Conservation (phyloP, 2,113 vertebrate species). For the Engystomops pustulosus region DNA sequence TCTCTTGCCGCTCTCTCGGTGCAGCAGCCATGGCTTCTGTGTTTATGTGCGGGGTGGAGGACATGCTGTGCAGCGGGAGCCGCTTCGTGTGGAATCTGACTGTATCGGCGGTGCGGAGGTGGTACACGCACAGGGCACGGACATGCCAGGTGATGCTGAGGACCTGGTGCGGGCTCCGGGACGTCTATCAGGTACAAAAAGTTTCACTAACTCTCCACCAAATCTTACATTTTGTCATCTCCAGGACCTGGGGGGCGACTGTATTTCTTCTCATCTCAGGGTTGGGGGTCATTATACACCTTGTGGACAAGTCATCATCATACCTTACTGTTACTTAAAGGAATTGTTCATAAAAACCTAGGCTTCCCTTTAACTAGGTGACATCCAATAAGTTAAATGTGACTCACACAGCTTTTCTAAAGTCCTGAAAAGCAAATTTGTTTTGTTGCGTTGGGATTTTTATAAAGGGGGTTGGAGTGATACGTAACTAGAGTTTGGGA, state of each 20-base stretch:
- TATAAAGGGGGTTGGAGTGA: too few relatives aligned
- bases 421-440: too few relatives aligned
- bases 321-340: neutral
- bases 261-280: too few relatives aligned
- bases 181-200: constrained; percentile 89
- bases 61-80: constrained; percentile 84
- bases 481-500: too few relatives aligned
- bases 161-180: constrained; percentile 84
- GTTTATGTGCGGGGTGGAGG: constrained; percentile 86
- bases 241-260: too few relatives aligned
- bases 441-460: too few relatives aligned
- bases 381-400: too few relatives aligned
- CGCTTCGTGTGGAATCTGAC: constrained; percentile 88
- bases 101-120: constrained; percentile 83
- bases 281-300: too few relatives aligned
- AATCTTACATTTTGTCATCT: too few relatives aligned
- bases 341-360: neutral
- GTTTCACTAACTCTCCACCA: neutral
- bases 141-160: constrained; percentile 86
- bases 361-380: too few relatives aligned
- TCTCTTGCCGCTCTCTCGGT: constrained; percentile 63
- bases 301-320: too few relatives aligned
- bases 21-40: constrained; percentile 79
- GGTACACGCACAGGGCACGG: constrained; percentile 81
- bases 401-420: too few relatives aligned